Percentiles rank a stretch among this genome's conserved stretches.
phyloP scores from a whole-genome alignment of 2,113 vertebrate species.

The Mohoua ochrocephala region DNA sequence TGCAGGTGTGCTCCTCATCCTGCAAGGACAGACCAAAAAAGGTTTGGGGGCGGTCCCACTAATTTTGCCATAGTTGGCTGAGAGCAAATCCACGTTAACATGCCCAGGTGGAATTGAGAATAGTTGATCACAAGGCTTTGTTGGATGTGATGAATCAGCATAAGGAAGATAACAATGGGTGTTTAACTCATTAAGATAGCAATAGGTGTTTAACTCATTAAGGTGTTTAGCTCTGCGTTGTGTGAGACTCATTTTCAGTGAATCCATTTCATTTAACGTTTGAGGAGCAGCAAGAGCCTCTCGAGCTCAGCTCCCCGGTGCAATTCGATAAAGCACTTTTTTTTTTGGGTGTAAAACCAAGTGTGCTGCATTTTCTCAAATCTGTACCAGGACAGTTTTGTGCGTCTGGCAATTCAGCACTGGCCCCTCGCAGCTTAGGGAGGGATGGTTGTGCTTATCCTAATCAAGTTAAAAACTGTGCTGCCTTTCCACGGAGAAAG shows the following conservation, averaged over 20 bases:
- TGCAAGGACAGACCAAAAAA: not conserved
- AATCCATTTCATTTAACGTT: not conserved
- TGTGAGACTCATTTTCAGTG: not conserved
- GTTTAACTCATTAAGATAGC: not conserved
- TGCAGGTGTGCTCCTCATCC: not conserved
- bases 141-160: not conserved
- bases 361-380: not conserved
- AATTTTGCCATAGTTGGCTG: not conserved
- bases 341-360: not conserved
- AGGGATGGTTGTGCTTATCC: not conserved
- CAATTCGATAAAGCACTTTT: not conserved
- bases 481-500: not conserved
- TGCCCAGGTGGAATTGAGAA: not conserved
- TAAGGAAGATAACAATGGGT: not conserved
- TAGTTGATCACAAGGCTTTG: not conserved
- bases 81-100: not conserved
- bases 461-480: not conserved
- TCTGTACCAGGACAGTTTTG: fast-evolving
- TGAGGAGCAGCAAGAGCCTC: not conserved
- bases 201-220: not conserved
- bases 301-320: not conserved
- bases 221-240: not conserved
- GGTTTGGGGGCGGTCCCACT: not conserved
- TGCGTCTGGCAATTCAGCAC: not conserved
- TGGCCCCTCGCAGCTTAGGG: not conserved